phyloP scores from a whole-genome alignment of 1,140 invertebrate genomes.

The Brachionus paranguensis region DNA sequence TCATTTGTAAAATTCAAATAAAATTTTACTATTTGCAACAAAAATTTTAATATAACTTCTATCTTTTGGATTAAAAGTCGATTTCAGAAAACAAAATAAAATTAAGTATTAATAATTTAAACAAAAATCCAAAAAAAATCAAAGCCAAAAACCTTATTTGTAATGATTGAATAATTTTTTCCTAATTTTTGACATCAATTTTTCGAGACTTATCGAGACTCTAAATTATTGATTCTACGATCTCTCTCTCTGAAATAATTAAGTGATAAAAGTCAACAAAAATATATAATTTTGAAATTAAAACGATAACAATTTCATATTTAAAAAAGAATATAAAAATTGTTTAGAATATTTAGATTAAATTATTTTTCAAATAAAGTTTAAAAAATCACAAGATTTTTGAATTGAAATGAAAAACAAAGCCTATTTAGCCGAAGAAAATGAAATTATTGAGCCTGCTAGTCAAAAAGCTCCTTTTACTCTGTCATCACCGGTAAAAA shows the following conservation, averaged over 20 bases:
- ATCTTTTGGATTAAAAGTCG: too few relatives aligned
- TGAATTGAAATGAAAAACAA: neutral
- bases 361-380: neutral
- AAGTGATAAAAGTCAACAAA: neutral
- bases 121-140: too few relatives aligned
- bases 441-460: neutral
- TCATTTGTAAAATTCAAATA: too few relatives aligned
- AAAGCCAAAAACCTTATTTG: too few relatives aligned
- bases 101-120: too few relatives aligned
- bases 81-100: too few relatives aligned
- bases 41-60: too few relatives aligned
- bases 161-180: too few relatives aligned
- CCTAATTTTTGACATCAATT: too few relatives aligned
- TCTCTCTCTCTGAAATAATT: neutral
- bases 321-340: neutral
- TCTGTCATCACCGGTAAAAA: neutral
- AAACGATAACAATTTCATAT: neutral
- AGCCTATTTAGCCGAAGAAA: neutral
- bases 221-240: too few relatives aligned
- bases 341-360: neutral
- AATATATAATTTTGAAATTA: neutral
- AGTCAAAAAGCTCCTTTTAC: neutral
- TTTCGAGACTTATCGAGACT: too few relatives aligned
- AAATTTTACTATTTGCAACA: too few relatives aligned
- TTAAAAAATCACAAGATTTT: neutral